Evolutionary conservation across 2,888 invertebrate genomes (phyloP).

Genomic region (Cephus runcator): DNA sequence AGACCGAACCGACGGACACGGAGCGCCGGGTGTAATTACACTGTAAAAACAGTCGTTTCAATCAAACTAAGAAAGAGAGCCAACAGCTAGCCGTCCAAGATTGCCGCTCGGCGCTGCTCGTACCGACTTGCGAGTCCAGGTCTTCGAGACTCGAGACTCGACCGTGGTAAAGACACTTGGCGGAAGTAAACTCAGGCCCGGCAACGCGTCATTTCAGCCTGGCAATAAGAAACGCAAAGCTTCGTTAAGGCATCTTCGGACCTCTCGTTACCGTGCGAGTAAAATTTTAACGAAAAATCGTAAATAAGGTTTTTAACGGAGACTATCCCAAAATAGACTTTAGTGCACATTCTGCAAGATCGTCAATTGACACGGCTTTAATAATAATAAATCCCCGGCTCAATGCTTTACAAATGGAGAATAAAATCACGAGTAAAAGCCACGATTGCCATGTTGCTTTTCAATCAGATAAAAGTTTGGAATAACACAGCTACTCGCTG

Average conservation of each 20-base stretch:
- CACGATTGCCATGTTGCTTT: not conserved
- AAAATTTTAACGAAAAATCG: too few species aligned
- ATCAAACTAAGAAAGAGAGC: not conserved
- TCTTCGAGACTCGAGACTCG: not conserved
- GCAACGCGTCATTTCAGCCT: not conserved
- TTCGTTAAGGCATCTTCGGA: not conserved
- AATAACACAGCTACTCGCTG: too few species aligned
- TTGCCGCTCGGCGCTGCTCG: not conserved
- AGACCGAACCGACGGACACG: not conserved
- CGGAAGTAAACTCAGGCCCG: not conserved
- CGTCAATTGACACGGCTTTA: too few species aligned
- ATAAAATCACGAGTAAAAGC: too few species aligned
- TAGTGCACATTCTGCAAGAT: too few species aligned
- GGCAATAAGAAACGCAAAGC: not conserved
- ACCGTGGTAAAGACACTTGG: not conserved
- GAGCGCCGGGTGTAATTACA: not conserved
- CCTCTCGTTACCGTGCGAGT: too few species aligned
- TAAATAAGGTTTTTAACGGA: too few species aligned
- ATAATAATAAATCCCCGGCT: too few species aligned
- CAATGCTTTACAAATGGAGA: too few species aligned
- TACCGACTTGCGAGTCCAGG: too few species aligned
- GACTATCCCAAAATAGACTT: too few species aligned
- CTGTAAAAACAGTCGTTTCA: constrained; percentile 1
- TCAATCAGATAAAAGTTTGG: too few species aligned
- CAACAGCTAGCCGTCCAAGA: not conserved